Base-by-base conservation (phyloP, 1,140 invertebrate genomes). In the Magallana angulata region DNA sequence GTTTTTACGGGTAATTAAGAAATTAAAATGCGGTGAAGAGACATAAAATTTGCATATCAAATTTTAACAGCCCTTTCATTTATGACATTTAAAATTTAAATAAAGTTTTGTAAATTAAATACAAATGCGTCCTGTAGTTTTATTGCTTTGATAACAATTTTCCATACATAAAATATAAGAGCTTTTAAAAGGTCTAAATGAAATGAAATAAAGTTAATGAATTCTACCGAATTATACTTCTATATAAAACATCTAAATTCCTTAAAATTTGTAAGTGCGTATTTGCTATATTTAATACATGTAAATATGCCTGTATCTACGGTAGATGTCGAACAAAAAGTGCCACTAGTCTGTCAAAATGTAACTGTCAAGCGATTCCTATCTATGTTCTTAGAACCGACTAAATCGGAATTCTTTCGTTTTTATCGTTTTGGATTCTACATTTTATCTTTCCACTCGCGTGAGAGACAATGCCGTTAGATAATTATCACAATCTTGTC, bases 41-140 rank as follows among this genome's bases (percentile, higher is more conserved):
- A 76, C 68, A 76, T 76, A 30, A 76, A 76, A 76, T 76, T 76
- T 76, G 68, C 68, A 76, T 76, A 76, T 76, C 68, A 76, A 76
- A 76, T 76, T 76, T 76, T 12, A 76, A 76, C 68, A 76, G 24
- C 68, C 24, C 36, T 76, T 30, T 76, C 9, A 76, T 76, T 76
- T 62, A 30, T 76, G 36, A 76, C 68, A 76, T 76, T 76, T 76
- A 8, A 36, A 76, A 76, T 76, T 76, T 76, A 30, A 76, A 76
- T 76, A 30, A 76, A 76, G 24, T 76, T 76, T 18, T 36, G 8
- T 30, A 76, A 76, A 76, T 76, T 30, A 11, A 76, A 36, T 36
- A 76, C 68, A 76, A 76, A 76, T 36, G 68, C 68, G 30, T 76
- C 24, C 68, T 30, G 24, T 30, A 76, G 68, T 76, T 76, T 76